Evolutionary conservation across 2,113 vertebrate genomes (phyloP).

Genomic region (Stictonetta naevosa): DNA sequence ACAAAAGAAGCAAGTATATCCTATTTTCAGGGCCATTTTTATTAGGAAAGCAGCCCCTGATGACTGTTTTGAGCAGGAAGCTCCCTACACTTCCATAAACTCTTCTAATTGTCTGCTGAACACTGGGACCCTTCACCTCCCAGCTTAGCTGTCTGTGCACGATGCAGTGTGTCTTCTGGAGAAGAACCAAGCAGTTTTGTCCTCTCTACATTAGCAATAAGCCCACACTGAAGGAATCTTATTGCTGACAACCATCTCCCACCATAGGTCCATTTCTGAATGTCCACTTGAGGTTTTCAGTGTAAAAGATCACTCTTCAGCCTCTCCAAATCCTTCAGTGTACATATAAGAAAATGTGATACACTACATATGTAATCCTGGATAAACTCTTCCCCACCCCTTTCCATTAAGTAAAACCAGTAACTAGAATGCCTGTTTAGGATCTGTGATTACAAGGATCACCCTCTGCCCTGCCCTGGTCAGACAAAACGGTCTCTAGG

Average conservation of each 20-base stretch:
- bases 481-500: slow-evolving; percentile 55
- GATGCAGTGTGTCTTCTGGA: neutral
- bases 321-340: neutral
- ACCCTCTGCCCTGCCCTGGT: neutral
- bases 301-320: neutral
- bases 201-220: neutral
- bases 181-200: neutral
- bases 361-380: slow-evolving; percentile 26
- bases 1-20: neutral
- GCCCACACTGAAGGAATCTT: neutral
- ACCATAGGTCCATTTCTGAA: neutral
- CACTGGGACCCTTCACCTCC: neutral
- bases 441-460: slow-evolving; percentile 60
- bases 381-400: slow-evolving; percentile 54
- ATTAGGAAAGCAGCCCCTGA: neutral
- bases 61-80: neutral
- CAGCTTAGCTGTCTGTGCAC: neutral
- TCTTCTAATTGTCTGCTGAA: neutral
- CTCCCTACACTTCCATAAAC: neutral
- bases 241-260: neutral
- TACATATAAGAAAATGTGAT: neutral
- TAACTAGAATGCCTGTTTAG: slow-evolving; percentile 48
- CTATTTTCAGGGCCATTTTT: neutral
- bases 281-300: neutral
- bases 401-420: slow-evolving; percentile 49